Evolutionary conservation across 2,888 invertebrate genomes (phyloP).

Genomic region (Deilephila porcellus): DNA sequence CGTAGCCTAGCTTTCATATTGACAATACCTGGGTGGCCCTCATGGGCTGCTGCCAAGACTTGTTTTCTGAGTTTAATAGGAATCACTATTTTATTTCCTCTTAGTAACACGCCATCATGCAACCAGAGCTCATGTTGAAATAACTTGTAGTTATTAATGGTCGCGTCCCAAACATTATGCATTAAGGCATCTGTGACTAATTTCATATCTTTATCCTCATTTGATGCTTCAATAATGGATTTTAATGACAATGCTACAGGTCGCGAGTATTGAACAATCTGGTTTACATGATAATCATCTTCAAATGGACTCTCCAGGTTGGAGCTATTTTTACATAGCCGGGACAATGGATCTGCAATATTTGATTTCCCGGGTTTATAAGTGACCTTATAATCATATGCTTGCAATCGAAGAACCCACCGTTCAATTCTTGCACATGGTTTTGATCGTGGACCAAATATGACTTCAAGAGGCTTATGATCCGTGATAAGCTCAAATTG

Average conservation of each 20-base stretch:
- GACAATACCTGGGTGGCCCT: neutral
- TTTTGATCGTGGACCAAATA: slow-evolving; percentile 40
- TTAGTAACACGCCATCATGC: neutral
- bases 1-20: neutral
- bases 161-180: neutral
- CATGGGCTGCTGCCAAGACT: neutral
- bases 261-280: neutral
- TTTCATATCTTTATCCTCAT: neutral
- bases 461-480: slow-evolving; percentile 38
- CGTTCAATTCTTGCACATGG: slow-evolving; percentile 44
- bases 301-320: neutral
- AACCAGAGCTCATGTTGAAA: neutral
- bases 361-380: neutral
- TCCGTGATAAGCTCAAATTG: slow-evolving; percentile 37
- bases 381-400: slow-evolving; percentile 31
- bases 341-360: neutral
- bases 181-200: neutral
- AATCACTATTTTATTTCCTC: slow-evolving; percentile 1
- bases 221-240: neutral
- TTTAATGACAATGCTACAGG: neutral
- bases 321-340: neutral
- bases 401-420: slow-evolving; percentile 42
- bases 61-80: neutral
- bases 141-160: slow-evolving; percentile 1
- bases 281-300: neutral